These are phyloP conservation scores for Mus minutoides DNA, from an alignment of 2,797 vertebrate genomes.

Conservation along the genomic window DNA sequence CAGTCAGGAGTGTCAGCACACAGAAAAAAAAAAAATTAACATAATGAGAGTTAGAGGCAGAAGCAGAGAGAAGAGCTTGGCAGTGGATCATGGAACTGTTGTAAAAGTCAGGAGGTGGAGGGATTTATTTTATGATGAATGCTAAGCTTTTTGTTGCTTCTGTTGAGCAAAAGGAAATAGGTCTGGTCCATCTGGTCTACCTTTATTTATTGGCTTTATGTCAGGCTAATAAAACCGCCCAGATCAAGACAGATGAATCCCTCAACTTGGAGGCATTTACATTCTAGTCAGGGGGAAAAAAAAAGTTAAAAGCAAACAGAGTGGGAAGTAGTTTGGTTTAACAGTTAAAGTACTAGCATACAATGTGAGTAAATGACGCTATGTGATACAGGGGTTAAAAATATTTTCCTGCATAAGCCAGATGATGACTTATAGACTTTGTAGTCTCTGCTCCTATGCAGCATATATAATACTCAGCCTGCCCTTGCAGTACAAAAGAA, in stretches of 20 bases:
- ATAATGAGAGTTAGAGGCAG: neutral
- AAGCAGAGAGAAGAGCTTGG: neutral
- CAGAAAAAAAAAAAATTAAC: neutral
- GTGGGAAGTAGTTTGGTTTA: neutral
- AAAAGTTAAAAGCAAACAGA: neutral
- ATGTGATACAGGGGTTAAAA: neutral
- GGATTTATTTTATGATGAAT: neutral
- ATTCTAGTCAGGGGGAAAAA: neutral
- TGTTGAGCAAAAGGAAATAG: constrained; percentile 21
- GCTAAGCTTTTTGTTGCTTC: constrained; percentile 6
- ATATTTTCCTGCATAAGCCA: neutral
- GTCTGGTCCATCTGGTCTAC: neutral
- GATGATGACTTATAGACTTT: neutral
- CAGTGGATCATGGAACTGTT: neutral
- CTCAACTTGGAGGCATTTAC: neutral
- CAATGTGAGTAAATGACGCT: neutral
- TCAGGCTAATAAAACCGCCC: neutral
- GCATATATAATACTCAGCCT: neutral
- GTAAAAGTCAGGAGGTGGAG: neutral
- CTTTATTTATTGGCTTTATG: neutral
- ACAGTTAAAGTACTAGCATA: neutral
- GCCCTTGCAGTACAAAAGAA: neutral
- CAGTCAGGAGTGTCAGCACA: neutral
- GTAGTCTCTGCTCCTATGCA: neutral
- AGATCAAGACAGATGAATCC: neutral